Evolutionary conservation across 2,113 vertebrate genomes (phyloP).

Genomic region (Dolichotis patagonum): DNA sequence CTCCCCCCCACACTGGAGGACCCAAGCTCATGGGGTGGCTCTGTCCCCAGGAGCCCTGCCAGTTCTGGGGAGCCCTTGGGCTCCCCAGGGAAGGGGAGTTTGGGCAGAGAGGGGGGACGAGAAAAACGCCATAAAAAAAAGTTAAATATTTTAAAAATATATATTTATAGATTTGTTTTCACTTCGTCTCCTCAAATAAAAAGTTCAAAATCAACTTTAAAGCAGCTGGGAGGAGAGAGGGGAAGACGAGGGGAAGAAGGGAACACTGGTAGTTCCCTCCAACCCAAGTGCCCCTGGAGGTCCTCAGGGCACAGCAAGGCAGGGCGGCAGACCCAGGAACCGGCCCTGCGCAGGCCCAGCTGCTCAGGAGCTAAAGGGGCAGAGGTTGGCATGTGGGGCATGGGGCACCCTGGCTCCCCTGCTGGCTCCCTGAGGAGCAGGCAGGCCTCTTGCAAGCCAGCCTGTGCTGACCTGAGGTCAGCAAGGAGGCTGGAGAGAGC

Average conservation of each 20-base stretch:
- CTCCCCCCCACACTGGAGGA: conserved; percentile 66
- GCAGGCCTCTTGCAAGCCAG: conserved; percentile 63
- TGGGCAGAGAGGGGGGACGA: conserved; percentile 73
- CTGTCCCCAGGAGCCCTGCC: conserved; percentile 73
- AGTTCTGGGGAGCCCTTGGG: conserved; percentile 77
- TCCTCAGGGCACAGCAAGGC: conserved; percentile 38
- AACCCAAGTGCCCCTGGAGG: conserved; percentile 70
- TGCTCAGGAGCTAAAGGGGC: conserved; percentile 66
- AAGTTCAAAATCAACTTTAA: conserved; percentile 84
- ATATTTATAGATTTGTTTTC: conserved; percentile 86
- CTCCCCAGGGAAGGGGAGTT: conserved; percentile 77
- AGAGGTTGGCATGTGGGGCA: not conserved
- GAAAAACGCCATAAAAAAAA: conserved; percentile 85
- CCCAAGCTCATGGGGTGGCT: conserved; percentile 70
- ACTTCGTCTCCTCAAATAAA: conserved; percentile 84
- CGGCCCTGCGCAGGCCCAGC: conserved; percentile 68
- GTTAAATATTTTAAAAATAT: conserved; percentile 86
- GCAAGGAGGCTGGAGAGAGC: conserved; percentile 66
- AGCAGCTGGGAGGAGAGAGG: conserved; percentile 77
- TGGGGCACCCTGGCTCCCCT: conserved; percentile 63
- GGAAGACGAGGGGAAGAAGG: conserved; percentile 66
- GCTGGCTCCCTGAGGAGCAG: conserved; percentile 72
- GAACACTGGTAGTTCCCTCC: conserved; percentile 72
- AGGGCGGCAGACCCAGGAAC: conserved; percentile 55
- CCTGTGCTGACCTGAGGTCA: conserved; percentile 66